These are phyloP conservation scores for Perizoma flavofasciatum DNA, from an alignment of 2,888 invertebrate species.

Conservation along the genomic window DNA sequence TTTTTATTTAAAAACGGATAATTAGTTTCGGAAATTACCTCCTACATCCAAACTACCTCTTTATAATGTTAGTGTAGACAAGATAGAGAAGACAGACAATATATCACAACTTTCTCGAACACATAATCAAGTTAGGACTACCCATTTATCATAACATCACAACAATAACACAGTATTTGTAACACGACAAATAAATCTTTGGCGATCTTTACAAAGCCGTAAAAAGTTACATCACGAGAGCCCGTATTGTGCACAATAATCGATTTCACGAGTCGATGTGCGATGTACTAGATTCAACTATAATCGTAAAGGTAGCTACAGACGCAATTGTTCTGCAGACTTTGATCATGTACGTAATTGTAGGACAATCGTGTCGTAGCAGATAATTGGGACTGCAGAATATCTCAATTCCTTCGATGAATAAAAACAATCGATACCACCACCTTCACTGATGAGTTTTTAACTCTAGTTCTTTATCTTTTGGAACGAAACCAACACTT, in stretches of 20 bases:
- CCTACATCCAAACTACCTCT: too few species aligned
- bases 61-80: too few species aligned
- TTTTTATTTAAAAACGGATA: too few species aligned
- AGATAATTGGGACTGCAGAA: too few species aligned
- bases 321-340: slow-evolving; percentile 10
- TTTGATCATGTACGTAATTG: not conserved
- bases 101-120: slow-evolving; percentile 28
- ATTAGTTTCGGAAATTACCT: too few species aligned
- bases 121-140: slow-evolving; percentile 22
- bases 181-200: slow-evolving; percentile 58
- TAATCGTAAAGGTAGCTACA: slow-evolving; percentile 36
- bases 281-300: slow-evolving; percentile 53
- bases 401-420: too few species aligned
- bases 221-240: slow-evolving; percentile 62
- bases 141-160: slow-evolving; percentile 41
- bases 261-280: slow-evolving; percentile 59
- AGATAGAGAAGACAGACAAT: slow-evolving; percentile 11
- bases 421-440: too few species aligned
- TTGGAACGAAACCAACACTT: too few species aligned
- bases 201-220: slow-evolving; percentile 52
- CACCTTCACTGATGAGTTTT: too few species aligned
- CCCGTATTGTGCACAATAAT: slow-evolving; percentile 55
- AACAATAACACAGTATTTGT: slow-evolving; percentile 56
- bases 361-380: not conserved
- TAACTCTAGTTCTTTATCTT: too few species aligned